Evolutionary conservation across 2,113 vertebrate genomes (phyloP).

Genomic region (Passer montanus): DNA sequence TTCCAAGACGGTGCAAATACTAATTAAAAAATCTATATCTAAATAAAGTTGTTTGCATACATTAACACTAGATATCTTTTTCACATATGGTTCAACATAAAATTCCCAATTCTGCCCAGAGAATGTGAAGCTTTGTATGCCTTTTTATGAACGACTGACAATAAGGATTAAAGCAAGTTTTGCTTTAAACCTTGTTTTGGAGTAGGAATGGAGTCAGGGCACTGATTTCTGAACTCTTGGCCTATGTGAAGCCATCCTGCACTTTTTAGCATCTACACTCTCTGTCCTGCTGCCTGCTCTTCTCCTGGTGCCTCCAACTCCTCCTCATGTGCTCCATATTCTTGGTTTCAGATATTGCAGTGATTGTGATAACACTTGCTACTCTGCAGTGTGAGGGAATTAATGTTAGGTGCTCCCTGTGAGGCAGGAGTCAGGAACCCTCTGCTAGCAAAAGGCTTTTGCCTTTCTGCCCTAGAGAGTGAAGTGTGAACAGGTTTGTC

Average conservation of each 20-base stretch:
- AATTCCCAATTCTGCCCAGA: not conserved
- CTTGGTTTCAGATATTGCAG: not conserved
- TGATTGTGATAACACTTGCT: not conserved
- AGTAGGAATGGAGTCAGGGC: not conserved
- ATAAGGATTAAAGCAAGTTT: not conserved
- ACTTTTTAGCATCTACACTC: accelerated
- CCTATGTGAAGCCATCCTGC: not conserved
- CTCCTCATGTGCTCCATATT: not conserved
- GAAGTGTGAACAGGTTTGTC: not conserved
- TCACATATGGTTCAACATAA: not conserved
- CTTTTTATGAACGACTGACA: not conserved
- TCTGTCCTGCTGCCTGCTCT: not conserved
- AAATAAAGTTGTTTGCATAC: not conserved
- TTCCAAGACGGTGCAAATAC: not conserved
- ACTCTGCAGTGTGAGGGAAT: not conserved
- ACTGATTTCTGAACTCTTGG: not conserved
- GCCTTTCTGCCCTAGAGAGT: not conserved
- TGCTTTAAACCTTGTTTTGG: accelerated
- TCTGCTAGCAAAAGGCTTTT: not conserved
- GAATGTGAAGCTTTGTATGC: not conserved
- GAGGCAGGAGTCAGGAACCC: not conserved
- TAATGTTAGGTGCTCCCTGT: not conserved
- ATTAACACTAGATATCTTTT: not conserved
- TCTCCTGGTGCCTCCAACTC: not conserved
- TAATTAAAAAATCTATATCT: not conserved